Conservation (phyloP, 2,797 vertebrate species). For the Falco cherrug region DNA sequence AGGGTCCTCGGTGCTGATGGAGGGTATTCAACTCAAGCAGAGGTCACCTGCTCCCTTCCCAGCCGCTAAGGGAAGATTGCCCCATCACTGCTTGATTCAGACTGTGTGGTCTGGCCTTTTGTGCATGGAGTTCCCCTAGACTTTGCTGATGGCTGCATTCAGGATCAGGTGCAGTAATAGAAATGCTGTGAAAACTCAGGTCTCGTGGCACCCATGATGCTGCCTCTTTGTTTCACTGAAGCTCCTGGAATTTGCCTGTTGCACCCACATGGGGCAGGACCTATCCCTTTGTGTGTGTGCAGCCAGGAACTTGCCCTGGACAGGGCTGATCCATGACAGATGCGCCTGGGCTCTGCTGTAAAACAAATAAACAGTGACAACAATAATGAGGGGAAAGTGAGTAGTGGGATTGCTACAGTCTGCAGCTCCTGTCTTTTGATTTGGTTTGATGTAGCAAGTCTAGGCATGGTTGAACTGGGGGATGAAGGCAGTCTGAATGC, state of each 20-base stretch:
- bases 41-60: accelerated
- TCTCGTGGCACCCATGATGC: not conserved
- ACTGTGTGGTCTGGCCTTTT: not conserved
- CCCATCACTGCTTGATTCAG: not conserved
- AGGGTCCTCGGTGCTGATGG: not conserved
- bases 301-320: not conserved
- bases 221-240: not conserved
- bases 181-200: not conserved
- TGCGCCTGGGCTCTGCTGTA: not conserved
- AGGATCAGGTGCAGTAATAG: not conserved
- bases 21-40: not conserved
- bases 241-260: not conserved
- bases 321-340: not conserved
- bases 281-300: not conserved
- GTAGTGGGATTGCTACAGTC: not conserved
- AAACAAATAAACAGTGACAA: not conserved
- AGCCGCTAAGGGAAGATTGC: not conserved
- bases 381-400: not conserved
- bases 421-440: not conserved
- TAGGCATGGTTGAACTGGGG: accelerated
- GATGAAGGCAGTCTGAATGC: not conserved
- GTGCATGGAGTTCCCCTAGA: accelerated
- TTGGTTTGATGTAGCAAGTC: not conserved
- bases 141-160: not conserved
- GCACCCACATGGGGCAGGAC: not conserved